A percentile compares a stretch with the other conserved stretches of the same genome.
phyloP scores from a whole-genome alignment of 2,888 invertebrate genomes.

The Papilio demoleus region DNA sequence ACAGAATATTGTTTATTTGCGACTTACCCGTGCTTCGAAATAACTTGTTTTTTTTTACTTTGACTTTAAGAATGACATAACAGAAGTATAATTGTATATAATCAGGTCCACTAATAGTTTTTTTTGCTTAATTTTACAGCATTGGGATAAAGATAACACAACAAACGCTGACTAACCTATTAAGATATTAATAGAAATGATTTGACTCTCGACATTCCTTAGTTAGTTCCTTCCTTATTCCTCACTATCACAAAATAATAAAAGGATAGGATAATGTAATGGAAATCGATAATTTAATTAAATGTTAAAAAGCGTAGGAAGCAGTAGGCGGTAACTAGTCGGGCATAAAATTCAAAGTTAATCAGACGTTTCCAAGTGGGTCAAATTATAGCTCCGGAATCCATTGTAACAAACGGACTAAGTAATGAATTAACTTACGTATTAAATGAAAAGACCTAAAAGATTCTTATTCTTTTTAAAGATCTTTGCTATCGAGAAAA shows the following conservation, averaged over 20 bases:
- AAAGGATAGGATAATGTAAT: not conserved
- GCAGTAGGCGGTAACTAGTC: slow-evolving; percentile 3
- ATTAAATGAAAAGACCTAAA: slow-evolving; percentile 29
- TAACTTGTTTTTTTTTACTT: slow-evolving; percentile 17
- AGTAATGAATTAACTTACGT: slow-evolving; percentile 37
- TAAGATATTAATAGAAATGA: not conserved
- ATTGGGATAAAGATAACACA: not conserved
- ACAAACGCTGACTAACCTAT: not conserved
- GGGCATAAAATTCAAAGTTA: slow-evolving; percentile 20
- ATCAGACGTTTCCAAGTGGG: slow-evolving; percentile 26
- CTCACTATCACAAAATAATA: no score
- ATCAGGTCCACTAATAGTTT: not conserved
- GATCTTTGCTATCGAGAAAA: slow-evolving; percentile 13
- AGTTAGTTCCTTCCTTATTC: no score
- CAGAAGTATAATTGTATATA: not conserved
- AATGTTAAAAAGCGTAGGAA: slow-evolving; percentile 9
- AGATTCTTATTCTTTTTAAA: slow-evolving; percentile 13
- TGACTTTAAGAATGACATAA: not conserved
- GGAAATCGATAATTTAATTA: not conserved
- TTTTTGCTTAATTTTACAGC: no score
- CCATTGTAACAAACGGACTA: slow-evolving; percentile 38
- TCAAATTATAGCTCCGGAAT: slow-evolving; percentile 21
- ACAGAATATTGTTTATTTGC: slow-evolving; percentile 30
- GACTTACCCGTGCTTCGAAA: slow-evolving; percentile 30
- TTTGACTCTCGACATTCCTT: not conserved